Base-by-base conservation (phyloP, 23 tunicate species). In the Styela plicata region DNA sequence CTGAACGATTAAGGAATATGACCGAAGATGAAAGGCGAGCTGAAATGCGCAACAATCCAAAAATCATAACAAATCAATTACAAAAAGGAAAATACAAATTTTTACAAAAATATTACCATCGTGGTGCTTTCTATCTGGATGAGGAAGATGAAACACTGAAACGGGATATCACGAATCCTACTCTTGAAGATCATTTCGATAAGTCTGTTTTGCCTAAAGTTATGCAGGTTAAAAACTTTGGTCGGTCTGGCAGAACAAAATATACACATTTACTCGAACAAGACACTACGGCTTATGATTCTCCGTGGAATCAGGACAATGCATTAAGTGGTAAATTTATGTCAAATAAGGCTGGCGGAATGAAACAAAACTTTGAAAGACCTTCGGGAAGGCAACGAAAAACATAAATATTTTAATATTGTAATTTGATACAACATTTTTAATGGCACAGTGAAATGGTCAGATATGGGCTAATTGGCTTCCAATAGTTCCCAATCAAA, bases 71-170 rank as follows among this genome's bases (percentile, higher is more conserved):
- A 44, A 96, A 96, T 79, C 85, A 87, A 64, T n/a, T 77, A 32
- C 69, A 80, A 29, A 96, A 96, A 74, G 99, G 99, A 36, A 96
- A 96, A 85, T 87, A 87, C 87, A 96, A 88, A 77, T 96, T 91
- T 68, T 69, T 96, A 31, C 97, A 91, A 85, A 96, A 96, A 74
- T 96, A 96, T 63, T 96, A 88, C 63, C 99, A 96, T 77, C 90
- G 99, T 29, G 99, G 99, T 44, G 99, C 99, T 23, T 96, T 96
- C 78, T 96, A 88, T 74, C 78, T 96, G 87, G 97, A 96, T 76
- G 83, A 96, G 62, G 93, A 96, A 33, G 99, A 96, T 33, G 76
- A 84, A 13, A 69, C 64, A 24, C 88, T 64, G 23, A 63, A 74
- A 24, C 68, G 89, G 2, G 97, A 96, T 69, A 82, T 91, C 67